Percentiles rank a stretch among this genome's conserved stretches.
phyloP scores from a whole-genome alignment of 2,113 vertebrate species.

The Maccullochella peelii region DNA sequence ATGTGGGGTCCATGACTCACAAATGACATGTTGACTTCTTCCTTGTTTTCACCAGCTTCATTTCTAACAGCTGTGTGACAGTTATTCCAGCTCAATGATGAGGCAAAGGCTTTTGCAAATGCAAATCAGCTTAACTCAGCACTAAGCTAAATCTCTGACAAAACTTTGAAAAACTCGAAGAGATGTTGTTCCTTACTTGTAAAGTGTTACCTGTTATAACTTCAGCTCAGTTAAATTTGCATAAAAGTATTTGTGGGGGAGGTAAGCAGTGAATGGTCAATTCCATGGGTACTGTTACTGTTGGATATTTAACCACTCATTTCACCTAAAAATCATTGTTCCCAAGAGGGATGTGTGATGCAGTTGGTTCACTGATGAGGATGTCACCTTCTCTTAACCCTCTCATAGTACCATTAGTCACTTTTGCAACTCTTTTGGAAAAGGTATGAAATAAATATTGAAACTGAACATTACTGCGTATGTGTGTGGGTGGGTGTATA shows the following conservation, averaged over 20 bases:
- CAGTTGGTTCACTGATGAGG: conserved; percentile 10
- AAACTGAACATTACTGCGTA: not conserved
- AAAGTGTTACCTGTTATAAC: not conserved
- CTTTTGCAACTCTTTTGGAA: not conserved
- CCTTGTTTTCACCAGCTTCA: conserved; percentile 16
- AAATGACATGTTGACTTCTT: not conserved
- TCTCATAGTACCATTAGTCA: not conserved
- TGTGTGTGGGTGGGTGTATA: not conserved
- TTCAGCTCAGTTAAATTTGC: not conserved
- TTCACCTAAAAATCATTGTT: not conserved
- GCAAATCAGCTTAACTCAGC: conserved; percentile 8
- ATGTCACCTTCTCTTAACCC: conserved; percentile 12
- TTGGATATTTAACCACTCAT: not conserved
- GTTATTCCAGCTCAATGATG: conserved; percentile 9
- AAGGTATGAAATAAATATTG: conserved; percentile 2
- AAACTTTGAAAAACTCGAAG: not conserved
- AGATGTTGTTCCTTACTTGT: not conserved
- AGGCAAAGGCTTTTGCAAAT: conserved; percentile 20
- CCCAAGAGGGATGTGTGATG: not conserved
- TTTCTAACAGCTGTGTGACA: conserved; percentile 22
- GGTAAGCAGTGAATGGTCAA: not conserved
- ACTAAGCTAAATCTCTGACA: not conserved
- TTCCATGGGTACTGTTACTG: conserved; percentile 4
- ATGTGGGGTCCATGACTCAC: not conserved
- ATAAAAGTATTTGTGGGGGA: not conserved